phyloP scores from a whole-genome alignment of 2,113 vertebrate genomes.

The Cryptotis parvus region DNA sequence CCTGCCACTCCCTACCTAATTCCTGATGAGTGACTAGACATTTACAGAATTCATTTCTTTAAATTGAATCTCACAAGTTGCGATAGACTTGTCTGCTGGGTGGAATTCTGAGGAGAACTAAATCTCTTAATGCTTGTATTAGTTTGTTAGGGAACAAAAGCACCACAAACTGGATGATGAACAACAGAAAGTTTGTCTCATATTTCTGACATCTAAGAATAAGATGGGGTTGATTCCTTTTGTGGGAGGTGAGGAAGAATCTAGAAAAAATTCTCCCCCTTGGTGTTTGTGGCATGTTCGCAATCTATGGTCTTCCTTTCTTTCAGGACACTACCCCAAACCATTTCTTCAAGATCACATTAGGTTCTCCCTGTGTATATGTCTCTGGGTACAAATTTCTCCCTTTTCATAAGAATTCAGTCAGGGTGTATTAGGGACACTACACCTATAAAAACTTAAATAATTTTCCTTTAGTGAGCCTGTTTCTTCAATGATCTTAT shows the following conservation, averaged over 20 bases:
- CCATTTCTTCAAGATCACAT: background rate
- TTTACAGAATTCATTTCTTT: too few species aligned
- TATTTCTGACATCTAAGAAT: background rate
- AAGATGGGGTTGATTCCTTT: background rate
- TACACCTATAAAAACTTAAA: background rate
- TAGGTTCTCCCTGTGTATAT: background rate
- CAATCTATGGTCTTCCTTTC: background rate
- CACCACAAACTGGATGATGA: background rate
- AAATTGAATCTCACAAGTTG: too few species aligned
- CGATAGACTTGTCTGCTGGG: too few species aligned
- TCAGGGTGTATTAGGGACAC: background rate
- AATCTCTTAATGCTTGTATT: background rate
- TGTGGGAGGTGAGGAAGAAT: background rate
- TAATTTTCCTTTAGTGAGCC: background rate
- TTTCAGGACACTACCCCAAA: background rate
- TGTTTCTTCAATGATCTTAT: background rate
- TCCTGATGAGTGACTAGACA: too few species aligned
- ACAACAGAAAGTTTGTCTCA: background rate
- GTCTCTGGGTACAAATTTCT: background rate
- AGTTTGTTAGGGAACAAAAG: background rate
- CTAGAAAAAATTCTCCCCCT: accelerated
- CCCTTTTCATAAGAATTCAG: background rate
- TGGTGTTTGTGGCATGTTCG: background rate
- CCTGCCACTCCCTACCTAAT: too few species aligned
- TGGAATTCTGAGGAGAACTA: too few species aligned